phyloP scores from a whole-genome alignment of 1,140 invertebrate species.

The Drosophila hydei region DNA sequence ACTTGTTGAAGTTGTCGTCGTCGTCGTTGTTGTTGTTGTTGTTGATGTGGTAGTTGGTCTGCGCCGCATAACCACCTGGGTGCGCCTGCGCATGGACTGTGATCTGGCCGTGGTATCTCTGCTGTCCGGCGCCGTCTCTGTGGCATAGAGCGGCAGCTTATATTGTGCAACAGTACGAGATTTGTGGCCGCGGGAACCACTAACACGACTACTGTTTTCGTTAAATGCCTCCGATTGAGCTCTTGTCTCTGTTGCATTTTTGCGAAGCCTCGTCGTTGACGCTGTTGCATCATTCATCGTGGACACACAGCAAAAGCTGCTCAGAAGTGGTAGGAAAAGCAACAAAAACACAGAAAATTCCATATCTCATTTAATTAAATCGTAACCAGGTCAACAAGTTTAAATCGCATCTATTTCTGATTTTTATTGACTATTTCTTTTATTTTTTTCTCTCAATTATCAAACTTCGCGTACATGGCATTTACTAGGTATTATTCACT shows the following conservation, averaged over 20 bases:
- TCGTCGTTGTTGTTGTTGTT: conserved; percentile 29
- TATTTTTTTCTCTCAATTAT: conserved; percentile 22
- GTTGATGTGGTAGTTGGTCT: conserved; percentile 51
- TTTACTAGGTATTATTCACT: conserved; percentile 32
- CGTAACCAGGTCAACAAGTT: conserved; percentile 45
- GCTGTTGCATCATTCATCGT: conserved; percentile 64
- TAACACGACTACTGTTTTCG: conserved; percentile 34
- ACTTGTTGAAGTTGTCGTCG: conserved; percentile 58
- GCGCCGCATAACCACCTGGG: conserved; percentile 56
- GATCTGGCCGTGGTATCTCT: not conserved
- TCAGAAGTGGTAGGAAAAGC: conserved; percentile 50
- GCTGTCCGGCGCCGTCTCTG: not conserved
- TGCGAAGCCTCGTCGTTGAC: conserved; percentile 14
- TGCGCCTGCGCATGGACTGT: conserved; percentile 55
- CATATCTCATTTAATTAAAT: conserved; percentile 46
- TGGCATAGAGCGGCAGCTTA: conserved; percentile 48
- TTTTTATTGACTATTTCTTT: conserved; percentile 8
- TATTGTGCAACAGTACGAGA: conserved; percentile 69
- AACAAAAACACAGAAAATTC: conserved; percentile 50
- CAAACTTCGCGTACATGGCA: conserved; percentile 20
- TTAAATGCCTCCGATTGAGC: conserved; percentile 18
- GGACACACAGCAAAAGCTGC: conserved; percentile 36
- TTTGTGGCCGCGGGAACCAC: conserved; percentile 40
- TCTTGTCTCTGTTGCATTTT: conserved; percentile 34
- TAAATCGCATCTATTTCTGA: conserved; percentile 39